A percentile compares a stretch with the other conserved stretches of the same genome.
Evolutionary conservation across 2,113 vertebrate genomes (phyloP).

Genomic region (Dicrurus megarhynchus): DNA sequence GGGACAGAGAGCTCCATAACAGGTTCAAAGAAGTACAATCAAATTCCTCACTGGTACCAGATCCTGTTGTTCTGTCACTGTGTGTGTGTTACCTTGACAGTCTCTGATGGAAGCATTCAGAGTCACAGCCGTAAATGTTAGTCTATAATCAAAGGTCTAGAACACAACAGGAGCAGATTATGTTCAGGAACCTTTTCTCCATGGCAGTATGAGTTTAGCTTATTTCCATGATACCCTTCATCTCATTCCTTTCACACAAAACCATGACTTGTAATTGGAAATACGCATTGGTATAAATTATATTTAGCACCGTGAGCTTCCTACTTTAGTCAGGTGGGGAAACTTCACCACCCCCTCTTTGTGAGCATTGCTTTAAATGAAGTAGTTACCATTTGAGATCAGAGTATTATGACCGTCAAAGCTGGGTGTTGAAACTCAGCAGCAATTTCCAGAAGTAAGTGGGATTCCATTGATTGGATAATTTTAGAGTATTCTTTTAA

Average conservation of each 20-base stretch:
- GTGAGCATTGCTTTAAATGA: background rate
- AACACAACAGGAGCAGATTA: conserved; percentile 21
- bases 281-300: background rate
- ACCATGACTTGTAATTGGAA: background rate
- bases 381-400: background rate
- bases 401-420: background rate
- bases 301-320: conserved; percentile 4
- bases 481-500: conserved; percentile 50
- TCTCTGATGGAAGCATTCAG: background rate
- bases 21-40: background rate
- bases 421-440: background rate
- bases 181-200: background rate
- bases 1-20: background rate
- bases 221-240: background rate
- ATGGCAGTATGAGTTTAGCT: background rate
- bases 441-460: conserved; percentile 18
- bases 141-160: conserved; percentile 6
- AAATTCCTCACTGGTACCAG: background rate
- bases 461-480: conserved; percentile 40
- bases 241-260: background rate
- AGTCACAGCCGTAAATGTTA: background rate
- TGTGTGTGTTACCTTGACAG: background rate
- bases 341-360: background rate
- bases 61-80: background rate
- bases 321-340: background rate